These are phyloP conservation scores for Mythimna loreyi DNA, from an alignment of 2,888 invertebrate genomes.

Conservation along the genomic window DNA sequence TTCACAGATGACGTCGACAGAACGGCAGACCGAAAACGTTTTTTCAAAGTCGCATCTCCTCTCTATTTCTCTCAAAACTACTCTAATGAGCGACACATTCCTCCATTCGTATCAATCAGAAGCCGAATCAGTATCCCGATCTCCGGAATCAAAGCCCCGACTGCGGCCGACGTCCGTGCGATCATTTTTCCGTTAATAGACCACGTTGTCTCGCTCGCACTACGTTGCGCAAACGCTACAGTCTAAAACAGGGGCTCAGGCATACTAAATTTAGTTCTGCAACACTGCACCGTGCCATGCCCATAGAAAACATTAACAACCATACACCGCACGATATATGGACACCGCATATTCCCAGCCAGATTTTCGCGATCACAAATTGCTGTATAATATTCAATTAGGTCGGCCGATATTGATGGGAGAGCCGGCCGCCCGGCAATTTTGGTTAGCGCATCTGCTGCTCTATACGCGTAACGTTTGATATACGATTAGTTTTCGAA, in stretches of 20 bases:
- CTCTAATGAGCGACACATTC: constrained; percentile 46
- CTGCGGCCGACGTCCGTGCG: constrained; percentile 63
- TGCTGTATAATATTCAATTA: constrained; percentile 90
- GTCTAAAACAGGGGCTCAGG: constrained; percentile 85
- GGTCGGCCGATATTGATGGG: constrained; percentile 87
- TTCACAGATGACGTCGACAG: constrained; percentile 22
- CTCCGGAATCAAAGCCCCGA: constrained; percentile 60
- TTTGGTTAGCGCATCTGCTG: constrained; percentile 89
- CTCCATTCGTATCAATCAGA: constrained; percentile 57
- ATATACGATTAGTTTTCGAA: constrained; percentile 89
- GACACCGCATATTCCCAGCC: constrained; percentile 88
- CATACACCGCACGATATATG: constrained; percentile 83
- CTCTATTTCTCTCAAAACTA: constrained; percentile 16
- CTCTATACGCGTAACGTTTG: constrained; percentile 76
- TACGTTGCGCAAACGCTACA: constrained; percentile 85
- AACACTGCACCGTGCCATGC: constrained; percentile 80
- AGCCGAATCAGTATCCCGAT: constrained; percentile 52
- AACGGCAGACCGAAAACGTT: constrained; percentile 16
- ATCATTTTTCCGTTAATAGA: constrained; percentile 89
- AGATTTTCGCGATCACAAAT: constrained; percentile 90
- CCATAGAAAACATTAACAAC: constrained; percentile 87
- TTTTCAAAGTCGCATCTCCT: constrained; percentile 34
- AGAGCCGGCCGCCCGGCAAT: constrained; percentile 80
- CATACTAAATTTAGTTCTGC: constrained; percentile 85
- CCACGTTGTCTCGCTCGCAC: constrained; percentile 78